Conservation (phyloP, 2,113 vertebrate genomes). For the Halcyon senegalensis region DNA sequence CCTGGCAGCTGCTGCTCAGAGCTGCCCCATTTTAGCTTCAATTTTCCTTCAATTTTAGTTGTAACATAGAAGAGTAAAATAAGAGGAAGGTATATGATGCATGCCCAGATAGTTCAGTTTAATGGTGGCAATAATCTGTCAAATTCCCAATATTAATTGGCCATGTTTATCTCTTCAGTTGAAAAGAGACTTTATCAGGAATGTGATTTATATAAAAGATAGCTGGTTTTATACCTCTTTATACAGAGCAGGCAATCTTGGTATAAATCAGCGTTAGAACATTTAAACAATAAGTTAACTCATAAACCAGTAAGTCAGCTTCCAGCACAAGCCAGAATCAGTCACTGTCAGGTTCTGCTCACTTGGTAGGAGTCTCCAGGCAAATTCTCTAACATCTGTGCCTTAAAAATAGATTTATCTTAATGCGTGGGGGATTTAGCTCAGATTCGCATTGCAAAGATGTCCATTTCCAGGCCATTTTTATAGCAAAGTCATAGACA, state of each 20-base stretch:
- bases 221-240: conserved; percentile 52
- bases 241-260: conserved; percentile 31
- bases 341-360: conserved; percentile 68
- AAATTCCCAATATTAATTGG: conserved; percentile 63
- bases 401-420: conserved; percentile 68
- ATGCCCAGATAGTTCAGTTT: neutral
- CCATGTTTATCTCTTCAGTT: conserved; percentile 42
- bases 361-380: conserved; percentile 32
- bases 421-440: conserved; percentile 3
- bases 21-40: neutral
- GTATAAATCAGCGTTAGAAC: conserved; percentile 72
- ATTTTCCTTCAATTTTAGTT: neutral
- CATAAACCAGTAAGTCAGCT: conserved; percentile 57
- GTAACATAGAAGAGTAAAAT: neutral
- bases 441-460: conserved; percentile 15
- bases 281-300: conserved; percentile 71
- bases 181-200: conserved; percentile 44
- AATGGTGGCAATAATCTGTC: conserved; percentile 44
- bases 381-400: conserved; percentile 18
- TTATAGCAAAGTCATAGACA: conserved; percentile 27
- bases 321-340: conserved; percentile 57
- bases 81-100: neutral
- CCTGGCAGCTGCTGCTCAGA: conserved; percentile 32
- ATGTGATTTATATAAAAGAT: conserved; percentile 62
- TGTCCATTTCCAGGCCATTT: conserved; percentile 35